Base-by-base conservation (phyloP, 2,888 invertebrate species). In the Papilio gigon region DNA sequence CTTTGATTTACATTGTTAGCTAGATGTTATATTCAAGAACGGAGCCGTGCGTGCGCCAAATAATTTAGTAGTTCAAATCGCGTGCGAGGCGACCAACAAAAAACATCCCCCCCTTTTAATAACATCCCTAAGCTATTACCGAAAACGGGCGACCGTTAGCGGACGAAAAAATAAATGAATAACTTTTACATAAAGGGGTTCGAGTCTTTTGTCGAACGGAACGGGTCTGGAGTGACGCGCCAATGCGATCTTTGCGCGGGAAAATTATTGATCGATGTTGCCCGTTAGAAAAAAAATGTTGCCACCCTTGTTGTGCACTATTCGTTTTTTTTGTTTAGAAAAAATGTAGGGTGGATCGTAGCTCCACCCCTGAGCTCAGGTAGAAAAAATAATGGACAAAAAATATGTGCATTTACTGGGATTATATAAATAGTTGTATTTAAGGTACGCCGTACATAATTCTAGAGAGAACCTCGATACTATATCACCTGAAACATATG, bases 61-160 rank as follows among this genome's bases (percentile, higher is more conserved):
- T 84, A 82, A 89, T 88, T 89, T 87, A 72, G 82, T 75, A 72
- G 79, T 82, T 74, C 77, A 79, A 88, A 84, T 90, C 84, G 90
- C 90, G 89, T 90, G 90, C 77, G 81, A 84, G 81, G 82, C 83
- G 75, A 72, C 78, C 71, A 78, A 74, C 85, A 89, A 90, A 91
- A 87, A 90, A 89, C 80, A 80, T 82, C 78, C 81, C 87, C 87
- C 82, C 86, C 82, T 82, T 83, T 80, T 82, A 81, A 82, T 81
- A 80, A 74, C 81, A 84, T 85, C 85, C 89, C 91, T 81, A 53
- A 81, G 84, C 85, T 81, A 89, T 88, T 88, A 87, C 86, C 88
- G 80, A 87, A 90, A 89, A 88, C 86, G 88, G 87, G 84, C 85
- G 85, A 87, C 91, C 90, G 90, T 92, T 90, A 87, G 75, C 79